phyloP scores from a whole-genome alignment of 2,113 vertebrate species.

The Xiphophorus couchianus region DNA sequence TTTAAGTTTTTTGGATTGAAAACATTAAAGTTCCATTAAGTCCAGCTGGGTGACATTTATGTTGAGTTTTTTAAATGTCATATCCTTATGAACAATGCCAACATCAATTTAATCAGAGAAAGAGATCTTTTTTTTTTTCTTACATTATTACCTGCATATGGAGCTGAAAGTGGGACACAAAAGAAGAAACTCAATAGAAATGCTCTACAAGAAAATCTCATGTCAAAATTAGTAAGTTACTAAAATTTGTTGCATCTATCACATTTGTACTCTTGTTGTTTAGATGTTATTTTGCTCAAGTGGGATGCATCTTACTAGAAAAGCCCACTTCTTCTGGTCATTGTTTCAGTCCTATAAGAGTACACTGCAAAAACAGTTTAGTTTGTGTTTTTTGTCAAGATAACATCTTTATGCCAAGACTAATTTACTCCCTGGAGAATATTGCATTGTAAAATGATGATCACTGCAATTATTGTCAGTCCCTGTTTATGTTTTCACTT shows the following conservation, averaged over 20 bases:
- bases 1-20: conserved; percentile 3
- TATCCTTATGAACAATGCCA: not conserved
- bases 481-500: not conserved
- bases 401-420: too few relatives aligned
- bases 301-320: not conserved
- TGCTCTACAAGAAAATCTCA: not conserved
- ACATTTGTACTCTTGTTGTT: not conserved
- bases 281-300: not conserved
- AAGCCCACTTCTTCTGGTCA: not conserved
- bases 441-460: not conserved
- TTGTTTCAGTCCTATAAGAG: too few relatives aligned
- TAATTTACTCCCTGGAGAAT: not conserved
- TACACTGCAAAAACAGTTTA: too few relatives aligned
- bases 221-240: not conserved
- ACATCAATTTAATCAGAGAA: not conserved
- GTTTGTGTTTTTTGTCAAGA: too few relatives aligned
- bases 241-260: not conserved
- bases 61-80: too few relatives aligned
- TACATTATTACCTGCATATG: too few relatives aligned
- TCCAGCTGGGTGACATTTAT: not conserved
- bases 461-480: not conserved
- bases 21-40: conserved; percentile 9
- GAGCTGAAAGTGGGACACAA: not conserved
- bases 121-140: too few relatives aligned
- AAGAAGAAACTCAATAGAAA: not conserved